These are phyloP conservation scores for Trichacis sp. DNA, from an alignment of 2,888 invertebrate species.

Conservation along the genomic window DNA sequence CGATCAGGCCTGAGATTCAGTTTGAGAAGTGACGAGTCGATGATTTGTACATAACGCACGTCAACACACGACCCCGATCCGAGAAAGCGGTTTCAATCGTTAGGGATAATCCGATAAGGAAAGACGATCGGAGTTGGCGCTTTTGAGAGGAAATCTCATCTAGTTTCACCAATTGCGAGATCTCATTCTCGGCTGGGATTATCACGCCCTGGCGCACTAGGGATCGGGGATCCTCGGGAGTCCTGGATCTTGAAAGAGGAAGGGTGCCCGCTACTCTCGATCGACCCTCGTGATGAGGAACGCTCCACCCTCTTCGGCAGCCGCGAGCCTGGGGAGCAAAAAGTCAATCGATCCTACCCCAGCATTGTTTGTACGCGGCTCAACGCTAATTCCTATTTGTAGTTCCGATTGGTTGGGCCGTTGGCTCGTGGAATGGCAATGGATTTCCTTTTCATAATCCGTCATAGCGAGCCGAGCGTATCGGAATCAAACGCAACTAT, in stretches of 20 bases:
- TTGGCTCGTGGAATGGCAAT: slow-evolving; percentile 47
- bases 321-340: slow-evolving; percentile 48
- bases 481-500: slow-evolving; percentile 36
- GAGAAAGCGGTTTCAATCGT: slow-evolving; percentile 58
- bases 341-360: slow-evolving; percentile 64
- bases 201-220: slow-evolving; percentile 61
- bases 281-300: slow-evolving; percentile 34
- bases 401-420: slow-evolving; percentile 58
- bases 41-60: slow-evolving; percentile 34
- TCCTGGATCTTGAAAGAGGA: slow-evolving; percentile 32
- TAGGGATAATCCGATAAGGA: slow-evolving; percentile 61
- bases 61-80: slow-evolving; percentile 39
- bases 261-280: slow-evolving; percentile 15
- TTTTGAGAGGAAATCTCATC: slow-evolving; percentile 59
- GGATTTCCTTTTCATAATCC: slow-evolving; percentile 63
- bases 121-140: slow-evolving; percentile 51
- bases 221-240: slow-evolving; percentile 50
- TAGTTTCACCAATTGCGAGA: slow-evolving; percentile 48
- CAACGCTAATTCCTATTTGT: slow-evolving; percentile 66
- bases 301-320: slow-evolving; percentile 27
- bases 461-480: slow-evolving; percentile 42
- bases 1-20: too few relatives aligned
- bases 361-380: slow-evolving; percentile 64
- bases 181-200: slow-evolving; percentile 61
- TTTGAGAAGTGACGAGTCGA: slow-evolving; percentile 10